Evolutionary conservation across 2,888 invertebrate species (phyloP).

Genomic region (Zeuzera pyrina): DNA sequence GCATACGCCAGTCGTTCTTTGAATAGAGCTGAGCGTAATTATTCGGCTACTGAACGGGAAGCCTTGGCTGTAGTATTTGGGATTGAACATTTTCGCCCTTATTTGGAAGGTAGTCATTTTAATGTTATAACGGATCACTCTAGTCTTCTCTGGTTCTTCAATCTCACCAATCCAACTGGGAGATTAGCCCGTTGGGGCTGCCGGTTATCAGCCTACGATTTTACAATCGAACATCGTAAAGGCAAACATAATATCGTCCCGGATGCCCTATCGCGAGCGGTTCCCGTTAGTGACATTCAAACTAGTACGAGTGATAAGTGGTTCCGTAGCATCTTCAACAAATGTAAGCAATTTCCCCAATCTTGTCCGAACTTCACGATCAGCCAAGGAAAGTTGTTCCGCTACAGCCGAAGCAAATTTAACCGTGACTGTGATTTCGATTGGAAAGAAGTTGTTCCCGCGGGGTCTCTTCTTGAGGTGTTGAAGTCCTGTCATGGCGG

Average conservation of each 20-base stretch:
- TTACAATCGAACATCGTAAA: constrained; percentile 17
- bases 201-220: constrained; percentile 18
- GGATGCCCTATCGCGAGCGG: constrained; percentile 14
- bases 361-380: neutral
- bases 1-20: constrained; percentile 11
- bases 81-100: constrained; percentile 2
- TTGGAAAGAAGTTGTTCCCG: neutral
- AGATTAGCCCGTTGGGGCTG: constrained; percentile 22
- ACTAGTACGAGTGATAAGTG: constrained; percentile 9
- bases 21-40: too few relatives aligned
- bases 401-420: neutral
- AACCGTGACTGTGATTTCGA: too few relatives aligned
- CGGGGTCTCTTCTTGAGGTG: too few relatives aligned
- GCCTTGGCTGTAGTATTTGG: constrained; percentile 8
- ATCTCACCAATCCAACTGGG: too few relatives aligned
- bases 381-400: neutral
- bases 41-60: too few relatives aligned
- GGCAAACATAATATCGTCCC: constrained; percentile 20
- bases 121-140: constrained; percentile 14
- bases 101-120: constrained; percentile 2
- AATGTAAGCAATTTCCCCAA: constrained; percentile 8
- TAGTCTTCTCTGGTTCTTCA: constrained; percentile 18
- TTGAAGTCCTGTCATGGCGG: too few relatives aligned
- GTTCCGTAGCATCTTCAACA: constrained; percentile 16
- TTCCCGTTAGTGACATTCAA: constrained; percentile 7